Conservation (phyloP, 2,113 vertebrate genomes). For the Hystrix brachyura region DNA sequence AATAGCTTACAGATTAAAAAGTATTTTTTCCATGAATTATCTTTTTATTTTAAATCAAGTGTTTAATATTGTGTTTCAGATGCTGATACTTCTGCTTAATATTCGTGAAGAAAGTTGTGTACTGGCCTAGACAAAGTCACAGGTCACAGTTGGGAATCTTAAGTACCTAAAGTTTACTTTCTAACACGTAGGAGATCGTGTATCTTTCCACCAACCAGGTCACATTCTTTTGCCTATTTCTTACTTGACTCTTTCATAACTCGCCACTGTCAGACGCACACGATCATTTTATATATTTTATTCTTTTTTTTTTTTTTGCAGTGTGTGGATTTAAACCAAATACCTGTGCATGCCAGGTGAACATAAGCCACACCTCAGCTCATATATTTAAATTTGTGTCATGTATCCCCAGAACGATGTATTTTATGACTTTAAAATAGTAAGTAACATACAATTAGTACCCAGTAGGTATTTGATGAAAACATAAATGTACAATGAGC, state of each 20-base stretch:
- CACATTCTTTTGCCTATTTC: not conserved
- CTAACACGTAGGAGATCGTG: not conserved
- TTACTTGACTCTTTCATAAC: not conserved
- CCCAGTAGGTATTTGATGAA: not conserved
- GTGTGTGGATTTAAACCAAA: not conserved
- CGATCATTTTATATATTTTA: not conserved
- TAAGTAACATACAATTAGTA: not conserved
- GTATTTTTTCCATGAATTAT: not conserved
- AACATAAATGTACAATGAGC: not conserved
- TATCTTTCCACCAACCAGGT: not conserved
- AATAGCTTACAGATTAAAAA: conserved; percentile 40
- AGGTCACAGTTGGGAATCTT: not conserved
- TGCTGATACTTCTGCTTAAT: not conserved
- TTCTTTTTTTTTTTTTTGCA: not conserved
- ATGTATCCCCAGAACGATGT: not conserved
- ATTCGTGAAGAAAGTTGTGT: not conserved
- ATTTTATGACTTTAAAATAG: not conserved
- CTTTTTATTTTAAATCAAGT: conserved; percentile 13
- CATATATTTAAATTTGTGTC: not conserved
- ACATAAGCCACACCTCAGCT: too few species aligned
- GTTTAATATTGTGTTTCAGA: not conserved
- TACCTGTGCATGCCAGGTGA: too few species aligned
- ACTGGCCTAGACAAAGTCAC: not conserved
- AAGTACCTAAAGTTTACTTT: not conserved
- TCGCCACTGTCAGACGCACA: not conserved